A percentile compares a stretch with the other conserved stretches of the same genome.
Evolutionary conservation across 2,888 invertebrate species (phyloP).

Genomic region (Agrilus mali): DNA sequence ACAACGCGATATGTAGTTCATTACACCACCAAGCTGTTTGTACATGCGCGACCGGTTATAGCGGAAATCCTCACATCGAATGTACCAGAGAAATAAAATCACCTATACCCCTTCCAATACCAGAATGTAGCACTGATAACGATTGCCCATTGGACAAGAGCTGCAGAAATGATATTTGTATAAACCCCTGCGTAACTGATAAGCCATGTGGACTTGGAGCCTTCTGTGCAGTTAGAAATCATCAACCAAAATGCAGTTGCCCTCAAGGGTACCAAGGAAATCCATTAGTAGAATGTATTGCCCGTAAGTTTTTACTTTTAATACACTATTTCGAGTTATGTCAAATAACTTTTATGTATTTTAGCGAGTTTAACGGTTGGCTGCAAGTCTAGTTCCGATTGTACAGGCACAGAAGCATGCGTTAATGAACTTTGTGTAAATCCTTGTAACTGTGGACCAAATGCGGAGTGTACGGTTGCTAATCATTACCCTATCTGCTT

Average conservation of each 20-base stretch:
- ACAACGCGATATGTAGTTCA: conserved; percentile 71
- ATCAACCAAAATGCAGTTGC: conserved; percentile 67
- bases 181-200: conserved; percentile 58
- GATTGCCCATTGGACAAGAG: conserved; percentile 65
- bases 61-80: conserved; percentile 67
- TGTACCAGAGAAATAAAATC: conserved; percentile 46
- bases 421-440: conserved; percentile 66
- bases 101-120: conserved; percentile 30
- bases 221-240: conserved; percentile 69
- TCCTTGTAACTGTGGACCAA: conserved; percentile 75
- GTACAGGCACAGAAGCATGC: conserved; percentile 71
- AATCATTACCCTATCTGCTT: conserved; percentile 79
- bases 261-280: conserved; percentile 67
- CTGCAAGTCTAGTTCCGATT: conserved; percentile 69
- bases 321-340: neutral
- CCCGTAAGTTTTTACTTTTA: conserved; percentile 49
- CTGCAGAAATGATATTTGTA: conserved; percentile 64
- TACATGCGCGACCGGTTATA: conserved; percentile 63
- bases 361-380: conserved; percentile 53
- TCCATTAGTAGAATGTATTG: conserved; percentile 56
- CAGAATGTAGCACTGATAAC: conserved; percentile 65
- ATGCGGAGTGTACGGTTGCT: conserved; percentile 68
- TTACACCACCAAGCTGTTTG: conserved; percentile 65
- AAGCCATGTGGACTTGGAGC: conserved; percentile 68
- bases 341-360: conserved; percentile 9